These are phyloP conservation scores for Drosophila planitibia DNA, from an alignment of 2,888 invertebrate genomes.

Conservation along the genomic window DNA sequence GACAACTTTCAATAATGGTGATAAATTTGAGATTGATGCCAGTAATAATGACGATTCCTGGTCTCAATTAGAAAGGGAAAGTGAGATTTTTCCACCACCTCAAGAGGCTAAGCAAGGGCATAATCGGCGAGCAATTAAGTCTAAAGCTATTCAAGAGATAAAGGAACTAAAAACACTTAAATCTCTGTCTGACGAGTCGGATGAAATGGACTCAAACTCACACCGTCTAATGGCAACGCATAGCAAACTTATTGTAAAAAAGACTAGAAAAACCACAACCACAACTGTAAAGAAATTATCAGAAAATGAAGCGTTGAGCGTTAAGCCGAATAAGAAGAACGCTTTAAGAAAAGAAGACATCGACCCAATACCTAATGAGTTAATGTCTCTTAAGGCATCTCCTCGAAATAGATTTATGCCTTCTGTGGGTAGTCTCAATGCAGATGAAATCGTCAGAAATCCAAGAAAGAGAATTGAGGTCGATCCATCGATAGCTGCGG, in stretches of 20 bases:
- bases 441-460: slow-evolving; percentile 4
- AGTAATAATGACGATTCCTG: slow-evolving; percentile 6
- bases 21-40: neutral
- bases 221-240: neutral
- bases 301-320: neutral
- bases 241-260: neutral
- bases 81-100: neutral
- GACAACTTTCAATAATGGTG: neutral
- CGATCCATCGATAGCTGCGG: neutral
- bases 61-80: slow-evolving; percentile 8
- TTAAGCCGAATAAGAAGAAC: slow-evolving; percentile 11
- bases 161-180: neutral
- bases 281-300: neutral
- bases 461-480: slow-evolving; percentile 1
- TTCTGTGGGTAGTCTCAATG: slow-evolving; percentile 2
- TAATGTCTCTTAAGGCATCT: neutral
- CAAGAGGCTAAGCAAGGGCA: neutral
- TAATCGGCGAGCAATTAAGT: neutral
- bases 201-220: neutral
- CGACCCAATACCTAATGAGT: neutral
- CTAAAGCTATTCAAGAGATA: neutral
- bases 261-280: neutral
- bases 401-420: neutral
- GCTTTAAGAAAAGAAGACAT: neutral
- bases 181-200: neutral